phyloP scores from a whole-genome alignment of 2,113 vertebrate genomes.

The Larimichthys polyactis region DNA sequence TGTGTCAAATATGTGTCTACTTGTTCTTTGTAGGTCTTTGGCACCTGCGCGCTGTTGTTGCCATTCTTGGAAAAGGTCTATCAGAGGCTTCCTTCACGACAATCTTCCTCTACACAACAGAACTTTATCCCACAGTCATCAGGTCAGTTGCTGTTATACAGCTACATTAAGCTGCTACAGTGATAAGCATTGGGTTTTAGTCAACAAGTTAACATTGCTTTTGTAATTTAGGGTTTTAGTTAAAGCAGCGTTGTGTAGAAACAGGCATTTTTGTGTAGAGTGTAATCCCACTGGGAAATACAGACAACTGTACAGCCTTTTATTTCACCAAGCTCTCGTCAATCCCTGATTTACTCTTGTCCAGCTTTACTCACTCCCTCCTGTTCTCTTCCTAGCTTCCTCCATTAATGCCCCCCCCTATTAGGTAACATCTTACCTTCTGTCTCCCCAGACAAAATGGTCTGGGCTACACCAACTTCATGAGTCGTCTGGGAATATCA shows the following conservation, averaged over 20 bases:
- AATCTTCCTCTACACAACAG: conserved; percentile 86
- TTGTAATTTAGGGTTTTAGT: too few relatives aligned
- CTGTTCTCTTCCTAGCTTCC: too few relatives aligned
- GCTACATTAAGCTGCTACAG: background rate
- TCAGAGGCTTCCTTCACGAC: conserved; percentile 89
- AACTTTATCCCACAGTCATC: conserved; percentile 89
- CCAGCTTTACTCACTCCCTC: too few relatives aligned
- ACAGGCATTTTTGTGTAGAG: too few relatives aligned
- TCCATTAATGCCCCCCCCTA: too few relatives aligned
- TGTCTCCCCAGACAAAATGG: conserved; percentile 84
- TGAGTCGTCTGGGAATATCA: conserved; percentile 83
- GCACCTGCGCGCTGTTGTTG: conserved; percentile 75
- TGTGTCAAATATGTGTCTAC: background rate
- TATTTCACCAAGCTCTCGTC: too few relatives aligned
- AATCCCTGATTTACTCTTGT: too few relatives aligned
- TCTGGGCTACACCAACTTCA: conserved; percentile 80
- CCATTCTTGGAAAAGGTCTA: conserved; percentile 85
- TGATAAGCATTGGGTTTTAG: background rate
- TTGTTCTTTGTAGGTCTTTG: conserved; percentile 71
- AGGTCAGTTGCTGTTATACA: conserved; percentile 77
- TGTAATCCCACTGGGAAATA: too few relatives aligned
- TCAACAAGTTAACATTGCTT: too few relatives aligned
- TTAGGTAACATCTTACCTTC: background rate
- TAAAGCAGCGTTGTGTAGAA: too few relatives aligned
- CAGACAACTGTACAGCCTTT: too few relatives aligned